Evolutionary conservation across 2,113 vertebrate species (phyloP).

Genomic region (Oncorhynchus keta): DNA sequence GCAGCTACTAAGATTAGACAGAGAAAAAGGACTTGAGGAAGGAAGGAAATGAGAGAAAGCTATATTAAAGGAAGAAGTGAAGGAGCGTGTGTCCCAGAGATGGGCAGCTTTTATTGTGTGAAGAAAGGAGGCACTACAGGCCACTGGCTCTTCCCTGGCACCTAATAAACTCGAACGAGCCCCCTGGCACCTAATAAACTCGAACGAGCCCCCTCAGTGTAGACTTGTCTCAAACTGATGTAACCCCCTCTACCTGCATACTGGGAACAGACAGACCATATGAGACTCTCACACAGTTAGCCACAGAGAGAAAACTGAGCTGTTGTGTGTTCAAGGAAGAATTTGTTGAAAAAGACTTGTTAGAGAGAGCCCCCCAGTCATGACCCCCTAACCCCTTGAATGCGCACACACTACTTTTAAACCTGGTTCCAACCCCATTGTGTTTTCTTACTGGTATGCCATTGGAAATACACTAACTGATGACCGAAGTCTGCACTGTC

Average conservation of each 20-base stretch:
- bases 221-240: neutral
- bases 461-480: neutral
- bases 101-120: neutral
- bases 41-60: neutral
- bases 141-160: neutral
- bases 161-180: neutral
- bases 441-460: neutral
- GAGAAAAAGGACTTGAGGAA: no score
- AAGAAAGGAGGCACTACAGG: no score
- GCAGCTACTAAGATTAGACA: constrained; percentile 77
- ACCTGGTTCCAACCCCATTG: neutral
- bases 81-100: neutral
- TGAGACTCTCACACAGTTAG: neutral
- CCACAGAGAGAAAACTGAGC: neutral
- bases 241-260: constrained; percentile 13
- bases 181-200: no score
- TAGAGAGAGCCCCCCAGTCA: neutral
- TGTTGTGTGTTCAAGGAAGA: neutral
- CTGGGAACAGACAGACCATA: neutral
- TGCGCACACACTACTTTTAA: constrained; percentile 5
- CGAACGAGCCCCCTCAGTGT: no score
- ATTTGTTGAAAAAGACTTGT: no score
- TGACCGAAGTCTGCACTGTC: neutral
- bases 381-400: neutral
- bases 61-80: neutral